Conservation (phyloP, 37 sponge, comb jelly and placozoan genomes). For the Oopsacas minuta region DNA sequence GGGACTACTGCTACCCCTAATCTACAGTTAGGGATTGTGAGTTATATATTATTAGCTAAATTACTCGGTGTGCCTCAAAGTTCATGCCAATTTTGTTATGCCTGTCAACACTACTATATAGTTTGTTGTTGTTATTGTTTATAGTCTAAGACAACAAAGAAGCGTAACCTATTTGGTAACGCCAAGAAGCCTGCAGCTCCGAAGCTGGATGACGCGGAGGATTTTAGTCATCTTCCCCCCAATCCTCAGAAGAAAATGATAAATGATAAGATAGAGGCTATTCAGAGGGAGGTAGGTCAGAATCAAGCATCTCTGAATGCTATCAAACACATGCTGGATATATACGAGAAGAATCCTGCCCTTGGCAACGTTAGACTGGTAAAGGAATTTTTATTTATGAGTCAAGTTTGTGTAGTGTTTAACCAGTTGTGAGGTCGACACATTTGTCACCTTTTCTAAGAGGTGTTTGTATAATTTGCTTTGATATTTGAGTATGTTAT, state of each 20-base stretch:
- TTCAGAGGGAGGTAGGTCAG: neutral
- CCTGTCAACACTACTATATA: too few relatives aligned
- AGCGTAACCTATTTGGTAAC: neutral
- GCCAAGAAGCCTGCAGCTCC: neutral
- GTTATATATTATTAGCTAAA: too few relatives aligned
- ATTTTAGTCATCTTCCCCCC: neutral
- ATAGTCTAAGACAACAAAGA: neutral
- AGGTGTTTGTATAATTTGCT: too few relatives aligned
- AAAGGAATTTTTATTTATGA: too few relatives aligned
- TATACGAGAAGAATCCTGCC: slow-evolving; percentile 14
- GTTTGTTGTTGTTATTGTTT: too few relatives aligned
- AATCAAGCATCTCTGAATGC: slow-evolving; percentile 5
- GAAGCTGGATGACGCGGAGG: neutral
- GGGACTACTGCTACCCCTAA: neutral
- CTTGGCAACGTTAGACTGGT: neutral
- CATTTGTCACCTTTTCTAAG: too few relatives aligned
- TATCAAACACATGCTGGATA: slow-evolving; percentile 15
- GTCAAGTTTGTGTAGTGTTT: neutral
- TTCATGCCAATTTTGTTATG: too few relatives aligned
- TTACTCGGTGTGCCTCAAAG: too few relatives aligned
- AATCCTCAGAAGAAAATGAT: slow-evolving; percentile 16
- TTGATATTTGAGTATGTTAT: too few relatives aligned
- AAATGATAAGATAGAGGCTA: neutral
- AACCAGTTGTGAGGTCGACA: neutral
- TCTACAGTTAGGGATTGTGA: neutral